Evolutionary conservation across 2,797 vertebrate species (phyloP), one percentile per base, ranked within the genome.

Genomic region (Falco berigora): DNA sequence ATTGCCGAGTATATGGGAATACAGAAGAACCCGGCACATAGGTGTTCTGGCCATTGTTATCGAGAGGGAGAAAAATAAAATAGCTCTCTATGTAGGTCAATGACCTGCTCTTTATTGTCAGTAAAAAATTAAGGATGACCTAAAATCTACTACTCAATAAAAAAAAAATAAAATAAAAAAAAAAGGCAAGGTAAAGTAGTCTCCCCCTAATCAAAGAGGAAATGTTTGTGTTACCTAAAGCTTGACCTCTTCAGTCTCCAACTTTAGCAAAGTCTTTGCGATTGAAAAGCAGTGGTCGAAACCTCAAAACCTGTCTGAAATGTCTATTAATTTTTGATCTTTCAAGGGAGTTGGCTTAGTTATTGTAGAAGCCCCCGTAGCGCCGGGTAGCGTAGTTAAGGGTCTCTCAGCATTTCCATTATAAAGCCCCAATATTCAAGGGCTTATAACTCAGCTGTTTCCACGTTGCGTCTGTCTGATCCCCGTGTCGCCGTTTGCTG

Each of bases 71-170:
- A 94, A 96, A 97, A 97, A 98, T 96, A 97, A 97, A 98, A 98
- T 97, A 97, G 95, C 96, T 97, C 97, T 94, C 92, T 97, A 98
- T 98, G 97, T 97, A 98, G 98, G 98, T 98, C 98, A 97, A 95
- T 93, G 97, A 98, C 98, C 98, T 96, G 96, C 96, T 98, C 94
- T 96, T 97, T 97, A 95, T 96, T 97, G 96, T 91, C 94, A 96
- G 96, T 96, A 96, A 97, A 97, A 98, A 97, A 97, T 98, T 97
- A 98, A 98, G 97, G 97, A 97, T 98, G 98, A 98, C 97, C 98
- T 98, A 98, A 97, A 98, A 98, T 98, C 97, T 91, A 96, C 96
- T 97, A 95, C 96, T 97, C 96, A 75, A 94, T 46, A 80, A 93
- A 91, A 93, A 94, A 95, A 93, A 12, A 71, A 93, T 24, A 75